Conservation (phyloP, 2,113 vertebrate genomes). For the Amia ocellicauda region DNA sequence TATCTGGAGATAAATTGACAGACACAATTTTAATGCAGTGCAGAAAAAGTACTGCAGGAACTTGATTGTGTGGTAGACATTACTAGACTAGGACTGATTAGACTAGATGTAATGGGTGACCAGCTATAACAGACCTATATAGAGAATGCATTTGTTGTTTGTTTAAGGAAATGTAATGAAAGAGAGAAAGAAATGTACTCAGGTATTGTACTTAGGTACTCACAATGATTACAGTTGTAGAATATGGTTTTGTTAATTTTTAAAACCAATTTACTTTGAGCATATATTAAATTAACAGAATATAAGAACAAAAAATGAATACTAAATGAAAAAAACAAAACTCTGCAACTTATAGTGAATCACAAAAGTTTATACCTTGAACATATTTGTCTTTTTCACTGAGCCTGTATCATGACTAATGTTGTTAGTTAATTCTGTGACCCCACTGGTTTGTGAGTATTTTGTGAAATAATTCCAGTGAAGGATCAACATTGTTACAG, state of each 20-base stretch:
- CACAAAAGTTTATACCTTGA: not conserved
- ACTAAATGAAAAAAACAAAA: not conserved
- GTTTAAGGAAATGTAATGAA: slow-evolving; percentile 36
- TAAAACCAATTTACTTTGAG: slow-evolving; percentile 14
- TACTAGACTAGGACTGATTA: slow-evolving; percentile 25
- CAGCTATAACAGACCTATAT: slow-evolving; percentile 32
- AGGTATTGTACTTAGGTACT: slow-evolving; percentile 28
- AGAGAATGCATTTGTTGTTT: not conserved
- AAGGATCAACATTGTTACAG: slow-evolving; percentile 33
- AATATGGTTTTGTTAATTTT: slow-evolving; percentile 31
- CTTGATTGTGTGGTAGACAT: slow-evolving; percentile 36
- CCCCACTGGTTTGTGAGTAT: no score
- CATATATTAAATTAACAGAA: slow-evolving; percentile 26
- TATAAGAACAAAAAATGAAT: not conserved
- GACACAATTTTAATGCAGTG: slow-evolving; percentile 45
- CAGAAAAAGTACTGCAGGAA: slow-evolving; percentile 39
- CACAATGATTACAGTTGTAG: slow-evolving; percentile 24
- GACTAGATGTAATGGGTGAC: slow-evolving; percentile 15
- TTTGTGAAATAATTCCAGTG: not conserved
- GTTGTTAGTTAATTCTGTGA: no score
- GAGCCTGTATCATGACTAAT: no score
- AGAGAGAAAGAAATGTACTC: slow-evolving; percentile 24
- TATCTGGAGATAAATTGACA: slow-evolving; percentile 31
- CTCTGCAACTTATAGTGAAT: not conserved
- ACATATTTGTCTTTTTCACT: no score